Evolutionary conservation across 2,113 vertebrate genomes (phyloP), one percentile per base, ranked within the genome.

Genomic region (Gulo gulo): DNA sequence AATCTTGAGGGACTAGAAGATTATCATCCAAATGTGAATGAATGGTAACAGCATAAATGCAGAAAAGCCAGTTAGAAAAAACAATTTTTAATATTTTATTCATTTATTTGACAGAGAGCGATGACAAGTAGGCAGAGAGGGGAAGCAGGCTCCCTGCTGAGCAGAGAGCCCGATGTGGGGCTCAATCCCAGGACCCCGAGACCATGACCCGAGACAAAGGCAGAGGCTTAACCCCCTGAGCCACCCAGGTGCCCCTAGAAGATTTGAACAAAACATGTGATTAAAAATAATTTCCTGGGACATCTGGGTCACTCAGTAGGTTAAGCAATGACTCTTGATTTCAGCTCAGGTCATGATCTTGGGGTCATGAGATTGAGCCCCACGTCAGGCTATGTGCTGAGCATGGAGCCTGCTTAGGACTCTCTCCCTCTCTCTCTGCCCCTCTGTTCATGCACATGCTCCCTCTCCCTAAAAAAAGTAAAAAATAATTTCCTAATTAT

Each of bases 1-100:
- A 71, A 82, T 90, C 89, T 71, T 86, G 61, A 76, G 47, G 29
- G 78, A 65, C 50, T 88, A 84, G 80, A 88, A 76, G 39, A 59
- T 84, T 21, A 59, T 82, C 74, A 69, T 87, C 86, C 65, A 87
- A 79, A 71, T 81, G 29, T 67, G 74, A 87, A 78, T 67, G 74
- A 87, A 78, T 52, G 24, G 29, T 59, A 67, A 95, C 3, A 91
- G 76, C 31, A 95, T 36, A 91, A 88, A 36, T 42, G 10, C 57
- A 95, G 55, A 91, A 93, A 91, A 88, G 29, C 52, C 55, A 89
- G 21, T 93, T 47, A 88, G 69, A 88, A 23, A 84, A 52, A 52
- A n/a, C n/a, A n/a, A 55, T 1, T 16, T 55, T 55, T 55, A 55
- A 55, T 16, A 55, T 55, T 55, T 55, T 55, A 55, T 55, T 55